Conservation (phyloP, 2,797 vertebrate species). For the Tapirus indicus region DNA sequence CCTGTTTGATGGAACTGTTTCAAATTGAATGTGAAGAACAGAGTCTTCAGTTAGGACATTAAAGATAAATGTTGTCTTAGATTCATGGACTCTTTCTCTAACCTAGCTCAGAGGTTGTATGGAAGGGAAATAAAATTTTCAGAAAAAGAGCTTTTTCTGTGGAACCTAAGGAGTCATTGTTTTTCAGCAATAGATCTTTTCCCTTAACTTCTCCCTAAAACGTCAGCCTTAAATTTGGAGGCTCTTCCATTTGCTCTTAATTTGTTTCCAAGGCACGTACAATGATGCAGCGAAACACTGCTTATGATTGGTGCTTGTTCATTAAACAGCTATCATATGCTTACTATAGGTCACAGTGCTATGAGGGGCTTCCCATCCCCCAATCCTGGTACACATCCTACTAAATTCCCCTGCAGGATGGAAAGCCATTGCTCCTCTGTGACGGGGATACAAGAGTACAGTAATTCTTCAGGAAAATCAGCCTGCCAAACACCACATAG, state of each 20-base stretch:
- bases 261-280: not conserved
- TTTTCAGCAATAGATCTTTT: not conserved
- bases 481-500: not conserved
- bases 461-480: not conserved
- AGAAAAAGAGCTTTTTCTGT: not conserved
- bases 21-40: not conserved
- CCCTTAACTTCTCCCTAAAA: not conserved
- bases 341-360: not conserved
- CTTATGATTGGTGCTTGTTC: not conserved
- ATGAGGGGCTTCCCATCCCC: not conserved
- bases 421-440: not conserved
- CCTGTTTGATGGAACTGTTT: not conserved
- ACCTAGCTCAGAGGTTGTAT: not conserved
- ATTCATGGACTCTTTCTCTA: not conserved
- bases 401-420: not conserved
- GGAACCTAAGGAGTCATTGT: not conserved
- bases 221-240: not conserved
- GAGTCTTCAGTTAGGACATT: slow-evolving; percentile 51
- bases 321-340: not conserved
- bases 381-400: not conserved
- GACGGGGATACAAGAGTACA: not conserved
- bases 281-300: not conserved
- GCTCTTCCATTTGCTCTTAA: not conserved
- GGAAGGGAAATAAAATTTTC: not conserved
- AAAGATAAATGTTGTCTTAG: not conserved